A percentile compares a stretch with the other conserved stretches of the same genome.
phyloP scores from a whole-genome alignment of 2,113 vertebrate species.

The Brienomyrus brachyistius region DNA sequence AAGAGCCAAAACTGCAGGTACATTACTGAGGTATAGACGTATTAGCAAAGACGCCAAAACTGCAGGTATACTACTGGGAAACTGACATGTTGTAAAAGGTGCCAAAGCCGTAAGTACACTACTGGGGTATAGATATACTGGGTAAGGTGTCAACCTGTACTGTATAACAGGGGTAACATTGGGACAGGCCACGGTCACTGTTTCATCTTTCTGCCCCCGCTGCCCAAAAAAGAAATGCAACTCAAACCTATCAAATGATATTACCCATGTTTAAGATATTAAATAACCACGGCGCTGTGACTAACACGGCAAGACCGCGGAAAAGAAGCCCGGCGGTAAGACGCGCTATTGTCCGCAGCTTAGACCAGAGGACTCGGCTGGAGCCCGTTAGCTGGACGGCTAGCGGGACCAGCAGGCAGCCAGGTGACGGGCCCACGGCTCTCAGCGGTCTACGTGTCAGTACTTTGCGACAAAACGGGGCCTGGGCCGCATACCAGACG shows the following conservation, averaged over 20 bases:
- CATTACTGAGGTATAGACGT: neutral
- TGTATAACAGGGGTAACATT: neutral
- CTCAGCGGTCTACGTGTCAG: neutral
- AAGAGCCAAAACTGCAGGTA: neutral
- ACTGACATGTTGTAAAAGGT: too few species aligned
- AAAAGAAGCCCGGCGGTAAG: neutral
- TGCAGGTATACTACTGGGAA: neutral
- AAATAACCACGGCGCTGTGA: neutral
- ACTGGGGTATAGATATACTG: neutral
- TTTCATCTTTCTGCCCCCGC: neutral
- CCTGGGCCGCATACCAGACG: neutral
- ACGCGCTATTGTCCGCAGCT: neutral
- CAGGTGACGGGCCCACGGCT: neutral
- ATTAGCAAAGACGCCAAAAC: neutral
- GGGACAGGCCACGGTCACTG: neutral
- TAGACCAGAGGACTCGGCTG: neutral
- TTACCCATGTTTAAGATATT: neutral
- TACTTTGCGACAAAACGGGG: neutral
- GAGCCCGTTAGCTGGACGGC: neutral
- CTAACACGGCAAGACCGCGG: neutral
- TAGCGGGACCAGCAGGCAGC: neutral
- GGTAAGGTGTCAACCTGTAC: neutral
- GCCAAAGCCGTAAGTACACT: neutral
- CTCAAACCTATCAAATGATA: neutral
- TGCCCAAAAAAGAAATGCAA: neutral